Evolutionary conservation across 2,888 invertebrate species (phyloP), one percentile per base, ranked within the genome.

Genomic region (Drosophila mercatorum): DNA sequence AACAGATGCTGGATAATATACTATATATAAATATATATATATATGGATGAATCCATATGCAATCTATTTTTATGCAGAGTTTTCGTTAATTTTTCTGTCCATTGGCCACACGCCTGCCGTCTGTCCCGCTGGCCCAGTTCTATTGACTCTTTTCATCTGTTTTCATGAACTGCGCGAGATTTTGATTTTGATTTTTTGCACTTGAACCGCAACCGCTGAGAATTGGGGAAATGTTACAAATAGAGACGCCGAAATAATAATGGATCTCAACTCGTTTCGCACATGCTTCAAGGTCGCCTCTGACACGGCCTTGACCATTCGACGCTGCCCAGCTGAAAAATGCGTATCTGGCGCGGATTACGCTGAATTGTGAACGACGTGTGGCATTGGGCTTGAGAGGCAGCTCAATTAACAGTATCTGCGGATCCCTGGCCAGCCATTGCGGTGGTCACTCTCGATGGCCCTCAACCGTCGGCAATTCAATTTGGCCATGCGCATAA

Each of bases 401-500:
- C 60, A 79, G 46, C 57, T 68, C 55, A 75, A 79, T 79, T 55
- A 59, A 17, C 41, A 22, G 31, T 47, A n/a, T 31, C 31, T 11
- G 41, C 46, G 47, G 60, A 67, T 53, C 60, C 49, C 49, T 51
- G 41, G 40, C n/a, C 36, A 28, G 53, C 44, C 11, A 72, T 62
- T 65, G 31, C 43, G 58, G 57, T 60, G 75, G 75, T 72, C 75
- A 75, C n/a, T 55, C 40, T 8, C 31, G 44, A 46, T 58, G 68
- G 40, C 12, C 22, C 36, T 36, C 51, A 71, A 62, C 63, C 57
- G 52, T 63, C 52, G 53, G 28, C 43, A 14, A 77, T 75, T 80
- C 79, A 86, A 90, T 82, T 80, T 76, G 22, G 57, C 66, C 69
- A 85, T 80, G 87, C 81, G 86, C 92, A 91, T 91, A 91, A 89